Evolutionary conservation across 2,888 invertebrate species (phyloP).

Genomic region (Xylota segnis): DNA sequence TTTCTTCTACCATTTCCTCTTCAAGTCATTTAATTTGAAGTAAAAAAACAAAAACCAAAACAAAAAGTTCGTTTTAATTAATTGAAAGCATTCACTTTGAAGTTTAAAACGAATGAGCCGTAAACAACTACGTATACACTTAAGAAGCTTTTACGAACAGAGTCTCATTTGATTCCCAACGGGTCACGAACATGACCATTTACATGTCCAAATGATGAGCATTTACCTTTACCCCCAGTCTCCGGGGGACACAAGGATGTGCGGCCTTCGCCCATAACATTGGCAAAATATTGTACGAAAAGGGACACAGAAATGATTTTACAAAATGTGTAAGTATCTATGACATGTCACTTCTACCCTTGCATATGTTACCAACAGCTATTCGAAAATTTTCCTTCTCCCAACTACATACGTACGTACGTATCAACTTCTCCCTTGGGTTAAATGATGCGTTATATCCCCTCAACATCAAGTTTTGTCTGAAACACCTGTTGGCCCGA

Average conservation of each 20-base stretch:
- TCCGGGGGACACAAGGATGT: background rate
- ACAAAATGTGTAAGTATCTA: slow-evolving; percentile 7
- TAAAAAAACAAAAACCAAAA: background rate
- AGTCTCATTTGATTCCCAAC: slow-evolving; percentile 3
- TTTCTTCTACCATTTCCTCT: background rate
- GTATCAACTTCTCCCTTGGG: slow-evolving; percentile 48
- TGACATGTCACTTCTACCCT: slow-evolving; percentile 30
- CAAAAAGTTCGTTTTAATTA: background rate
- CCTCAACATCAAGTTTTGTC: slow-evolving; percentile 15
- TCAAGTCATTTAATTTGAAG: no score
- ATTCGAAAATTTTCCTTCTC: slow-evolving; percentile 1
- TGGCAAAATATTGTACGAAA: slow-evolving; percentile 5
- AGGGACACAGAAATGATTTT: slow-evolving; percentile 28
- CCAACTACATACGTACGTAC: background rate
- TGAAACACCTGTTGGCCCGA: slow-evolving; percentile 62
- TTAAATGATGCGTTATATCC: slow-evolving; percentile 67
- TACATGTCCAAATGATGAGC: slow-evolving; percentile 36
- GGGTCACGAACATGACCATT: slow-evolving; percentile 28
- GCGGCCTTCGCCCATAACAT: background rate
- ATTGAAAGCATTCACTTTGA: slow-evolving; percentile 8
- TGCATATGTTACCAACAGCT: slow-evolving; percentile 20
- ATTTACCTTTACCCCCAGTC: slow-evolving; percentile 24
- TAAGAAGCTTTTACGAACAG: slow-evolving; percentile 4
- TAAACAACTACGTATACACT: background rate
- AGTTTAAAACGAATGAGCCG: background rate